A percentile compares a stretch with the other conserved stretches of the same genome.
Conservation (phyloP, 2,797 vertebrate species). For the Anabacerthia variegaticeps region DNA sequence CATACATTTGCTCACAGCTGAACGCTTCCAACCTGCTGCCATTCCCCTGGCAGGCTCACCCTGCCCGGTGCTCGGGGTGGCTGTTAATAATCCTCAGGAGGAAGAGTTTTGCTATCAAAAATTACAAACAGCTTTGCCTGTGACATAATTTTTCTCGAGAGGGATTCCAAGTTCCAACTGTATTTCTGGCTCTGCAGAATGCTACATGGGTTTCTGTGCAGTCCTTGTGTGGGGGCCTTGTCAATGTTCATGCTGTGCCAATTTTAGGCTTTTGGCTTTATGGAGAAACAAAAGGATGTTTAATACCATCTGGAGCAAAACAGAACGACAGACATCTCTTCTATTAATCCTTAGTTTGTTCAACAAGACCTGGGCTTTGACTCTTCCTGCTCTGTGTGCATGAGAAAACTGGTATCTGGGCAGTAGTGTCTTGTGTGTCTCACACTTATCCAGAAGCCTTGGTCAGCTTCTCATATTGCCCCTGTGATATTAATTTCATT, state of each 20-base stretch:
- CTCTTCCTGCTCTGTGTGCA: background rate
- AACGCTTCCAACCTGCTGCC: background rate
- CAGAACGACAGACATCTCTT: background rate
- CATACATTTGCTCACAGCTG: background rate
- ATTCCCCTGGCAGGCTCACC: background rate
- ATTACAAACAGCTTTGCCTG: background rate
- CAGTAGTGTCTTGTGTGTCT: background rate
- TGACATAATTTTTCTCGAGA: background rate
- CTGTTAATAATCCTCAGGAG: background rate
- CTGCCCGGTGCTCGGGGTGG: rapidly evolving
- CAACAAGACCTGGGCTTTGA: background rate
- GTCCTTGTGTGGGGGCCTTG: background rate
- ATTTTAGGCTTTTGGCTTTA: background rate
- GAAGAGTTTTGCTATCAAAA: background rate
- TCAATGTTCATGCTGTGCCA: background rate
- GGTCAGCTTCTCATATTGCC: background rate
- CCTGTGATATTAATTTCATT: background rate
- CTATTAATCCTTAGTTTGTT: background rate
- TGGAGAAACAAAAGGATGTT: background rate
- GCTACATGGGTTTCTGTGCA: background rate
- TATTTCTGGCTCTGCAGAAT: background rate
- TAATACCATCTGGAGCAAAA: background rate
- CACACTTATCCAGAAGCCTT: background rate
- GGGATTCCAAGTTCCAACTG: background rate
- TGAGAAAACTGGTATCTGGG: background rate